A percentile compares a stretch with the other conserved stretches of the same genome.
phyloP scores from a whole-genome alignment of 2,888 invertebrate genomes.

The Callimorpha dominula region DNA sequence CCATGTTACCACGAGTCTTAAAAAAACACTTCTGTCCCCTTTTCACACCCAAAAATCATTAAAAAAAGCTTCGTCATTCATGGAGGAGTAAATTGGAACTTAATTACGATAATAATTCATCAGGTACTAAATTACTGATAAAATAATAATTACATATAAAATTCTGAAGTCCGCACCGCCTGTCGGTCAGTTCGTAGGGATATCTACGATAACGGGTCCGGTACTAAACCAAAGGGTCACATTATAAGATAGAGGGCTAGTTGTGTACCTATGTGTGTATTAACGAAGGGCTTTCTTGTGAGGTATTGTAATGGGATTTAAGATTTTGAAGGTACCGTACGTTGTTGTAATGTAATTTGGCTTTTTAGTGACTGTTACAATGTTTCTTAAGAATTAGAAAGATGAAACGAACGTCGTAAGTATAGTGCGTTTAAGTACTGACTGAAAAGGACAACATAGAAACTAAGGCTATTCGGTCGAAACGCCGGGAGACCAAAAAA shows the following conservation, averaged over 20 bases:
- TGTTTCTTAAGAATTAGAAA: too few species aligned
- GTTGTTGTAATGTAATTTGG: neutral
- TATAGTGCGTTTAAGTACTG: neutral
- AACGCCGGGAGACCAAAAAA: too few species aligned
- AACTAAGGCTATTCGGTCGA: too few species aligned
- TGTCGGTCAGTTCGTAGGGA: slow-evolving; percentile 64
- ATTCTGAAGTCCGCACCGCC: slow-evolving; percentile 49
- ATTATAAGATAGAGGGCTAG: slow-evolving; percentile 31
- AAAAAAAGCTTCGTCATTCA: too few species aligned
- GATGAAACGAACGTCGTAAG: neutral
- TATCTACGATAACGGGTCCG: slow-evolving; percentile 75
- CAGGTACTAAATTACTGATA: neutral
- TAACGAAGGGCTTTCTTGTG: slow-evolving; percentile 15
- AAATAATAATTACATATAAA: neutral
- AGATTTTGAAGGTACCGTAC: slow-evolving; percentile 6
- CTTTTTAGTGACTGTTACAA: neutral
- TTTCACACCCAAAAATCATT: too few species aligned
- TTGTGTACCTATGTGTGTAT: slow-evolving; percentile 27
- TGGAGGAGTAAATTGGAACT: too few species aligned
- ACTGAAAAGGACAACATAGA: too few species aligned
- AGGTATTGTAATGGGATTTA: slow-evolving; percentile 20
- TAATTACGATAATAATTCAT: neutral
- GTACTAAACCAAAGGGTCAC: slow-evolving; percentile 64
- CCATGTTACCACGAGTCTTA: too few species aligned
- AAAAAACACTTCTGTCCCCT: too few species aligned